phyloP scores from a whole-genome alignment of 2,797 vertebrate species.

The Taeniopygia guttata region DNA sequence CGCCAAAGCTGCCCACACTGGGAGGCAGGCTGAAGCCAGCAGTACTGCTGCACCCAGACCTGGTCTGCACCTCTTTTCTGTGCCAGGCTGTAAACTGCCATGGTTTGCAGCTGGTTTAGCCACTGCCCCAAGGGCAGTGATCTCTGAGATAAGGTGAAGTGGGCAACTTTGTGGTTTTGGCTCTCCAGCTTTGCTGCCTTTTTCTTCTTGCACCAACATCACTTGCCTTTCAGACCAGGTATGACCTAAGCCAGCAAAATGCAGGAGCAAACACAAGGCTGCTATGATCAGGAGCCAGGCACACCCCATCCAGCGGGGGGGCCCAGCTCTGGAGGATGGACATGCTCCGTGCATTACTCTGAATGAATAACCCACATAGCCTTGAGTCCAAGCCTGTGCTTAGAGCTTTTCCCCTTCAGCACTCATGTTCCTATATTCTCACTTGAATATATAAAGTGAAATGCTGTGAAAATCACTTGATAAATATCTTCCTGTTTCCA shows the following conservation, averaged over 20 bases:
- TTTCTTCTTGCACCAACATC: neutral
- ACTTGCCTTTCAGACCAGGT: neutral
- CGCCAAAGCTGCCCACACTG: accelerated
- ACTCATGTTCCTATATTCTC: neutral
- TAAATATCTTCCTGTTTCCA: neutral
- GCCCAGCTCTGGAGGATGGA: neutral
- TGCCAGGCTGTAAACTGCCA: neutral
- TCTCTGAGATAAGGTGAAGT: neutral
- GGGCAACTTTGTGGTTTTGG: neutral
- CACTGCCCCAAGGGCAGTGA: neutral
- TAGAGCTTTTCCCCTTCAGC: neutral
- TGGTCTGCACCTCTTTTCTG: neutral
- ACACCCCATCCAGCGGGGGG: neutral
- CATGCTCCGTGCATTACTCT: neutral
- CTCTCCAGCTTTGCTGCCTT: neutral
- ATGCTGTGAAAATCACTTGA: neutral
- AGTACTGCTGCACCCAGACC: neutral
- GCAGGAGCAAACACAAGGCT: neutral
- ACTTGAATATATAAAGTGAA: neutral
- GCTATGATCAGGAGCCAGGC: neutral
- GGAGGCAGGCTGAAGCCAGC: neutral
- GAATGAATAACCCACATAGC: neutral
- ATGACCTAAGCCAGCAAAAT: accelerated
- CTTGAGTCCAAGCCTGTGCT: neutral
- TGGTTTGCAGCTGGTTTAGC: neutral